phyloP scores from a whole-genome alignment of 2,797 vertebrate species.

The Bovichtus variegatus region DNA sequence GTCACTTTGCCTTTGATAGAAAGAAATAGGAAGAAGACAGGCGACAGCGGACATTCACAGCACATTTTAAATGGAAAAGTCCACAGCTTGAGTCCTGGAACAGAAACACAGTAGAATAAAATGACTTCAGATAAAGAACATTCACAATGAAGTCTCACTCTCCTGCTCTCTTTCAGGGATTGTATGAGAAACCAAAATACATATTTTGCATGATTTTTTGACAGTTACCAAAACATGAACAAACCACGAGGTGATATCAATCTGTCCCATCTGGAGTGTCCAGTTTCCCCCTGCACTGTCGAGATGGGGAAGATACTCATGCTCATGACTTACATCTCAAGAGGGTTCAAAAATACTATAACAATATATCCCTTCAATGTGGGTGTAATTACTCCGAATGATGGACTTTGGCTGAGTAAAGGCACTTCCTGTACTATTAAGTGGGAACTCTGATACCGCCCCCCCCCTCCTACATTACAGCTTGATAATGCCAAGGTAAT shows the following conservation, averaged over 20 bases:
- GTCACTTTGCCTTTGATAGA: conserved; percentile 27
- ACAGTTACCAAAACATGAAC: neutral
- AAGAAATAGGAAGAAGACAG: conserved; percentile 1
- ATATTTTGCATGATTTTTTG: neutral
- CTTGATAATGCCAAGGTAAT: neutral
- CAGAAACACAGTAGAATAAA: neutral
- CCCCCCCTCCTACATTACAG: too few species aligned
- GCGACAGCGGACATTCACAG: neutral
- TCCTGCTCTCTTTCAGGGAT: conserved; percentile 4
- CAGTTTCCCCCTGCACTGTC: too few species aligned
- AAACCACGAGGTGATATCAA: neutral
- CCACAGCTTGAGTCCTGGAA: conserved; percentile 8
- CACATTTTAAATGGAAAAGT: conserved; percentile 17
- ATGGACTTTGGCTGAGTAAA: neutral
- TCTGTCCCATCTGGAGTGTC: neutral
- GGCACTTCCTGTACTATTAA: neutral
- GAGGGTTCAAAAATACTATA: neutral
- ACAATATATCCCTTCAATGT: neutral
- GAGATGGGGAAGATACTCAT: neutral
- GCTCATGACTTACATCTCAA: too few species aligned
- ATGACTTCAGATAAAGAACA: neutral
- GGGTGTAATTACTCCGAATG: neutral
- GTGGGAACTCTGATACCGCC: neutral
- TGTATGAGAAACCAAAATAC: neutral
- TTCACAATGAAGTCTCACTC: conserved; percentile 22